Evolutionary conservation across 2,888 invertebrate species (phyloP).

Genomic region (Chorisops tibialis): DNA sequence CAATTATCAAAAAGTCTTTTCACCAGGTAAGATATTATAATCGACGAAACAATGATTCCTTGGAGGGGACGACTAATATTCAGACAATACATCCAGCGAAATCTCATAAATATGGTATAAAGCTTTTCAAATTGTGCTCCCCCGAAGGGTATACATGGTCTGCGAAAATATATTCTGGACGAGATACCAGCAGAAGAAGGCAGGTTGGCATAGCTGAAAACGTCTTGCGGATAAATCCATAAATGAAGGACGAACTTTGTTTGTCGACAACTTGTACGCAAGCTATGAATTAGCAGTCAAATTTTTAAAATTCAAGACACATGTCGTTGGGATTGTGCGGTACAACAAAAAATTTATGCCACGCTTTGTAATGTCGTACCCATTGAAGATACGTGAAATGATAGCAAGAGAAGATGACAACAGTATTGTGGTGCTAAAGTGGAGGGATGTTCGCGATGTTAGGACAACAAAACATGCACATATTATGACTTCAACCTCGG

Average conservation of each 20-base stretch:
- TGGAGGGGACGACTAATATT: conserved; percentile 38
- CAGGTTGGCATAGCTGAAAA: not conserved
- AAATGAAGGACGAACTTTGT: conserved; percentile 40
- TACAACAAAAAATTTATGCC: not conserved
- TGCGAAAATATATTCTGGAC: conserved; percentile 33
- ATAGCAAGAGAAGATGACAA: conserved; percentile 39
- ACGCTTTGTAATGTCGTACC: no score
- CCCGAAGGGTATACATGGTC: conserved; percentile 34
- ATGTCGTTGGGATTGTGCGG: conserved; percentile 46
- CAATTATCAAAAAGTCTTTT: conserved; percentile 34
- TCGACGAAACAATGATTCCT: conserved; percentile 38
- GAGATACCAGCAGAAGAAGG: conserved; percentile 38
- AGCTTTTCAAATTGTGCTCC: conserved; percentile 36
- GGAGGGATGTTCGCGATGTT: conserved; percentile 42
- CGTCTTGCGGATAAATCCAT: conserved; percentile 39
- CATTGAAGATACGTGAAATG: conserved; percentile 30
- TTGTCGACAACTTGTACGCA: conserved; percentile 44
- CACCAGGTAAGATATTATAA: conserved; percentile 35
- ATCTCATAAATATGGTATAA: conserved; percentile 36
- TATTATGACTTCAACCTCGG: conserved; percentile 33
- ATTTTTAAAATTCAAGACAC: conserved; percentile 41
- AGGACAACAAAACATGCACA: conserved; percentile 42
- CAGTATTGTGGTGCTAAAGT: conserved; percentile 41
- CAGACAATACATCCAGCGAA: conserved; percentile 37
- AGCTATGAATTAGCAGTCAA: conserved; percentile 39